Evolutionary conservation across 1,140 invertebrate species (phyloP).

Genomic region (Drosophila novamexicana): DNA sequence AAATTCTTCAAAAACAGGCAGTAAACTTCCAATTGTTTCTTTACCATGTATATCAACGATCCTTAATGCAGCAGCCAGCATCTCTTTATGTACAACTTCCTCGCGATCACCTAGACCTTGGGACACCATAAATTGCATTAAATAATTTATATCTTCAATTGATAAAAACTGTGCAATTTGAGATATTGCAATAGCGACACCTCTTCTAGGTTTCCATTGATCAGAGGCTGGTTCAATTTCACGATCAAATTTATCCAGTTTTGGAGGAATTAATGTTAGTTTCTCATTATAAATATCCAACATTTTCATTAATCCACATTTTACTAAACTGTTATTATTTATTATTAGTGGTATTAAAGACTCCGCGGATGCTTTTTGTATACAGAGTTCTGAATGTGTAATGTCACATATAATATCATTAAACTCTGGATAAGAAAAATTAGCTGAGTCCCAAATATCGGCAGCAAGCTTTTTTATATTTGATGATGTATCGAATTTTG

Average conservation of each 20-base stretch:
- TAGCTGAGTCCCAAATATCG: conserved; percentile 88
- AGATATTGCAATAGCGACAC: conserved; percentile 92
- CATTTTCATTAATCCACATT: conserved; percentile 87
- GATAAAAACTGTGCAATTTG: conserved; percentile 88
- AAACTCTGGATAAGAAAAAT: conserved; percentile 86
- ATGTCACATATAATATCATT: conserved; percentile 90
- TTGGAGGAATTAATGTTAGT: conserved; percentile 91
- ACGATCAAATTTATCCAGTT: conserved; percentile 96
- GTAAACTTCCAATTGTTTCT: conserved; percentile 89
- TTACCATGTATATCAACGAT: conserved; percentile 97
- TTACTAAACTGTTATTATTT: conserved; percentile 85
- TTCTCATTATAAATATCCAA: conserved; percentile 92
- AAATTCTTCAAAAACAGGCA: conserved; percentile 96
- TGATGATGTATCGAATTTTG: conserved; percentile 89
- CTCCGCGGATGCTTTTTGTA: conserved; percentile 91
- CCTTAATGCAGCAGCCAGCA: conserved; percentile 96
- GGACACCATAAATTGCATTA: conserved; percentile 94
- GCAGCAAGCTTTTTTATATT: conserved; percentile 89
- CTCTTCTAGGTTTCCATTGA: conserved; percentile 94
- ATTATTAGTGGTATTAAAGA: conserved; percentile 90
- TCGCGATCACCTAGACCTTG: conserved; percentile 94
- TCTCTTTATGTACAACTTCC: conserved; percentile 92
- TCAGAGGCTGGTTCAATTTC: conserved; percentile 92
- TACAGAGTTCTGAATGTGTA: conserved; percentile 90
- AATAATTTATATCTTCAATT: conserved; percentile 88